Evolutionary conservation across 2,797 vertebrate species (phyloP).

Genomic region (Euthynnus affinis): DNA sequence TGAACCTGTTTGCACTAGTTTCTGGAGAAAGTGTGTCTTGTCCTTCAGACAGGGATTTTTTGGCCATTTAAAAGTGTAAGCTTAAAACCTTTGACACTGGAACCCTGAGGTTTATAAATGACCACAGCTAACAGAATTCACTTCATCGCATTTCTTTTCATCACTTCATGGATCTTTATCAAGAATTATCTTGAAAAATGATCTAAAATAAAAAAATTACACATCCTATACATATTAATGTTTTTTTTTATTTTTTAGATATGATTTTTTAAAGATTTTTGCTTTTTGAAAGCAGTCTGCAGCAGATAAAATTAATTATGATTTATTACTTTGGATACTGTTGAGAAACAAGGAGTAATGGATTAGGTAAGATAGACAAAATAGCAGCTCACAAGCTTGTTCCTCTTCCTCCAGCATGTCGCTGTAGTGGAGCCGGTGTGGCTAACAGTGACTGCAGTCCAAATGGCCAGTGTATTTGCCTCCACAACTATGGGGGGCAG

Average conservation of each 20-base stretch:
- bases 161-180: background rate
- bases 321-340: background rate
- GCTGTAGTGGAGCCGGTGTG: constrained; percentile 81
- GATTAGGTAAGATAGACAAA: background rate
- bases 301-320: background rate
- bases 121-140: background rate
- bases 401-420: constrained; percentile 73
- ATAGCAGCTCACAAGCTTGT: background rate
- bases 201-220: background rate
- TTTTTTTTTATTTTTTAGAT: background rate
- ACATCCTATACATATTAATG: background rate
- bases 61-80: background rate
- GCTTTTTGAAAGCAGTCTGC: background rate
- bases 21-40: background rate
- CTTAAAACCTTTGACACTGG: background rate
- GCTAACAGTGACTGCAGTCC: constrained; percentile 70
- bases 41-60: background rate
- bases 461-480: constrained; percentile 82
- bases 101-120: background rate
- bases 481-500: constrained; percentile 74
- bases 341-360: background rate
- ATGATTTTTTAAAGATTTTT: background rate
- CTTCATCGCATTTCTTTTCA: background rate
- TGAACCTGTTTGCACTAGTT: background rate
- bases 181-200: too few species aligned